Evolutionary conservation across 2,797 vertebrate species (phyloP), one percentile per base, ranked within the genome.

Genomic region (Gobio occitaniae): DNA sequence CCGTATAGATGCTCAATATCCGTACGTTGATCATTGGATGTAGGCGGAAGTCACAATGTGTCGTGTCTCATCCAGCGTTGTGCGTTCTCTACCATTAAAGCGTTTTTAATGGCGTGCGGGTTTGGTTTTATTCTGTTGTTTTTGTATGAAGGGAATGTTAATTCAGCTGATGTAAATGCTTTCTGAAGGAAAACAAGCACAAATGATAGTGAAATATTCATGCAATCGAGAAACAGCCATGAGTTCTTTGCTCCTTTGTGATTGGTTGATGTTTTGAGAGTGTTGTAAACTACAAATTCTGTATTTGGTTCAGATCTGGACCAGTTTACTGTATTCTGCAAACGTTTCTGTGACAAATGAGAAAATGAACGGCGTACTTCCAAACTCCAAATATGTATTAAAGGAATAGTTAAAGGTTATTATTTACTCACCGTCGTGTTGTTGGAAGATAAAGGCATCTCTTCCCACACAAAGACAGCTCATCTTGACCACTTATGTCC

Each of bases 61-160:
- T 80, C 25, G 65, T 70, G 36, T 71, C 16, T 56, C 32, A 59
- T 41, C 32, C 48, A 41, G 50, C 66, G 2, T 63, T 44, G 76
- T 78, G 76, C 9, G n/a, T 50, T 38, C 48, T 54, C 48, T 54
- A 69, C 63, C 29, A 52, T 80, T 68, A n/a, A 80, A 80, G 19
- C 6, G 2, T 12, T 25, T 70, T 44, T 70, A 70, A 70, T 25
- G 66, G n/a, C 41, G 65, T 69, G 44, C 32, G 38, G 66, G 5
- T 25, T 63, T 63, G 25, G 21, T 61, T 61, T 38, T 44, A 7
- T n/a, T 25, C 36, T 6, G 8, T 56, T 70, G 54, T 2, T 13
- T 63, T 25, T 32, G 56, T 25, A 54, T 69, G 21, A 70, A 81
- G n/a, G 65, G 36, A 69, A 69, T 81, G 79, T 44, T 81, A 56